Percentiles rank a stretch among this genome's conserved stretches.
phyloP scores from a whole-genome alignment of 2,797 vertebrate species.

The Phaenicophaeus curvirostris region DNA sequence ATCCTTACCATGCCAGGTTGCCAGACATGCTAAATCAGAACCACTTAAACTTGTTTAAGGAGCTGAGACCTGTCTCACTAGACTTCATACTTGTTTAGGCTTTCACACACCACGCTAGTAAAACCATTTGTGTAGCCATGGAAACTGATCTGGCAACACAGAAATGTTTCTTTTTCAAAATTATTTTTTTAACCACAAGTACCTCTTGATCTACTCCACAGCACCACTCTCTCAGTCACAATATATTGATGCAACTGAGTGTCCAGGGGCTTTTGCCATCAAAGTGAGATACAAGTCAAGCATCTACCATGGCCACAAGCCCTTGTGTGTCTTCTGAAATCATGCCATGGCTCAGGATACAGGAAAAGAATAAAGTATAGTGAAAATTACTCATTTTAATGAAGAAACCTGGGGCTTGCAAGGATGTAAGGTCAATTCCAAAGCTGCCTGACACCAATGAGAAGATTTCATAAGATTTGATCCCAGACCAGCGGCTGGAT shows the following conservation, averaged over 20 bases:
- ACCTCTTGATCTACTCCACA: neutral
- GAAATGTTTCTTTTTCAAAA: neutral
- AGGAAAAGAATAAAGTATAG: neutral
- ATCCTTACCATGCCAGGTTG: neutral
- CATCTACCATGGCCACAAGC: neutral
- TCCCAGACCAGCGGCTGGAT: neutral
- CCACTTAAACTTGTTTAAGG: neutral
- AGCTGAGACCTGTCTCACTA: neutral
- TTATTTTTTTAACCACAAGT: neutral
- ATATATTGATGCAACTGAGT: neutral
- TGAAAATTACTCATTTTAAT: neutral
- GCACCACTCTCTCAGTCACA: neutral
- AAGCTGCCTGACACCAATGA: rapidly evolving
- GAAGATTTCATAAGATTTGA: neutral
- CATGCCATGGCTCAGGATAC: neutral
- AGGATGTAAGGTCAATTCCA: neutral
- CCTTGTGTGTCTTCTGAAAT: neutral
- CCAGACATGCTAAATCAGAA: neutral
- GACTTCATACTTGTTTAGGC: neutral
- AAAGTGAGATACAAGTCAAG: neutral
- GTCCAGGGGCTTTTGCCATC: neutral
- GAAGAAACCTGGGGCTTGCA: neutral
- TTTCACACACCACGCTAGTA: neutral
- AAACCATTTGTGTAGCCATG: neutral
- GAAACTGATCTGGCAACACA: neutral